These are phyloP conservation scores for Piprites chloris DNA, from an alignment of 2,113 vertebrate genomes.

Conservation along the genomic window DNA sequence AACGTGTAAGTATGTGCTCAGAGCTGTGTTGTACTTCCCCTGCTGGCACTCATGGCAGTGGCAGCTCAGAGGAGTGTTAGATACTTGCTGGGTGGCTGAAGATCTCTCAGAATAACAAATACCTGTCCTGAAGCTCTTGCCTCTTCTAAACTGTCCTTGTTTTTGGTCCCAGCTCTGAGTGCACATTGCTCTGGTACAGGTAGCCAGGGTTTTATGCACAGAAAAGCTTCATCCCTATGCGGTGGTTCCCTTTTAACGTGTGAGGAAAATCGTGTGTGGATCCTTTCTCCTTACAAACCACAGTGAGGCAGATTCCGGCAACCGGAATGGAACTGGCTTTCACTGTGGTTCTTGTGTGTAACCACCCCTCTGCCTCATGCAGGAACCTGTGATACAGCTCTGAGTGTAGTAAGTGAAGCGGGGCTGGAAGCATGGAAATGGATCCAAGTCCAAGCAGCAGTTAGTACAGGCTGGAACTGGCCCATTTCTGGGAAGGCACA, in stretches of 20 bases:
- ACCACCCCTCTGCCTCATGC: neutral
- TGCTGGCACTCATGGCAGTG: neutral
- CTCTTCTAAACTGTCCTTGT: neutral
- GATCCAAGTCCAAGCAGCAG: neutral
- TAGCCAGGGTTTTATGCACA: neutral
- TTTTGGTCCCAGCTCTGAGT: neutral
- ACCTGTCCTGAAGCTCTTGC: neutral
- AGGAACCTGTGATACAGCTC: neutral
- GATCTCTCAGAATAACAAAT: neutral
- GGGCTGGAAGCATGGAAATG: neutral
- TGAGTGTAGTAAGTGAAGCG: neutral
- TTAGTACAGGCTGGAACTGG: neutral
- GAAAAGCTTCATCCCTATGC: neutral
- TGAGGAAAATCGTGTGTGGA: neutral
- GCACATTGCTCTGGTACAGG: neutral
- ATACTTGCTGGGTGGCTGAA: neutral
- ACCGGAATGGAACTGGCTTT: neutral
- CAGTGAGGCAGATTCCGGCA: neutral
- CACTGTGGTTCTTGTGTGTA: neutral
- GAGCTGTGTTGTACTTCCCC: conserved; percentile 5
- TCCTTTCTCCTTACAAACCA: neutral
- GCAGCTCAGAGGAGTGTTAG: neutral
- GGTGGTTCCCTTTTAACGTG: neutral
- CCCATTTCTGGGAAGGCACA: neutral
- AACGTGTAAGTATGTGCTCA: conserved; percentile 71